Conservation (phyloP, 2,888 invertebrate genomes). For the Protonemura montana region DNA sequence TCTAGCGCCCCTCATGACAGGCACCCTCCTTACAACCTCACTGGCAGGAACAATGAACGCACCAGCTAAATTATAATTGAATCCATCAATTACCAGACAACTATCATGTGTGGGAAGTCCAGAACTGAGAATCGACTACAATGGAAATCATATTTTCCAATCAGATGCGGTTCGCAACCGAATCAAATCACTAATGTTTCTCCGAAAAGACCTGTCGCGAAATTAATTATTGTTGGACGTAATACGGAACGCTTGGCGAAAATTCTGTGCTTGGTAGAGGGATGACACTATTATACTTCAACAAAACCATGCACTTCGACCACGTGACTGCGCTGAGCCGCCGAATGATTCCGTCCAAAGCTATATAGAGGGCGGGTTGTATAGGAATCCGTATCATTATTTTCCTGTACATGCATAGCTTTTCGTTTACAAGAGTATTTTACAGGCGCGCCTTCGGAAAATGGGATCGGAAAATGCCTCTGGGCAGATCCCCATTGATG, state of each 20-base stretch:
- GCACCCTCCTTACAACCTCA: neutral
- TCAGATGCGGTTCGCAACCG: neutral
- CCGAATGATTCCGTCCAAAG: neutral
- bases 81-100: constrained; percentile 38
- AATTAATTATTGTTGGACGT: neutral
- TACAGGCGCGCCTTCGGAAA: neutral
- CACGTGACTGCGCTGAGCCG: neutral
- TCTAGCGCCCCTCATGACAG: neutral
- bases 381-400: neutral
- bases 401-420: neutral
- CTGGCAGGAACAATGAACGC: constrained; percentile 23
- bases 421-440: constrained; percentile 4
- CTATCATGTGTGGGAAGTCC: neutral
- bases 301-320: neutral
- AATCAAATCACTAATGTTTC: constrained; percentile 13
- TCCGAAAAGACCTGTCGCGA: neutral
- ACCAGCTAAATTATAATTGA: constrained; percentile 36
- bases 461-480: neutral
- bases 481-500: neutral
- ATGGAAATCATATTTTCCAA: constrained; percentile 20
- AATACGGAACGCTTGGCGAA: neutral
- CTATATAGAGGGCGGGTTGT: neutral
- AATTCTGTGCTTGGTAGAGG: neutral
- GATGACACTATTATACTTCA: no score
- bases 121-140: neutral